Evolutionary conservation across 1,140 invertebrate genomes (phyloP).

Genomic region (Metaphire vulgaris): DNA sequence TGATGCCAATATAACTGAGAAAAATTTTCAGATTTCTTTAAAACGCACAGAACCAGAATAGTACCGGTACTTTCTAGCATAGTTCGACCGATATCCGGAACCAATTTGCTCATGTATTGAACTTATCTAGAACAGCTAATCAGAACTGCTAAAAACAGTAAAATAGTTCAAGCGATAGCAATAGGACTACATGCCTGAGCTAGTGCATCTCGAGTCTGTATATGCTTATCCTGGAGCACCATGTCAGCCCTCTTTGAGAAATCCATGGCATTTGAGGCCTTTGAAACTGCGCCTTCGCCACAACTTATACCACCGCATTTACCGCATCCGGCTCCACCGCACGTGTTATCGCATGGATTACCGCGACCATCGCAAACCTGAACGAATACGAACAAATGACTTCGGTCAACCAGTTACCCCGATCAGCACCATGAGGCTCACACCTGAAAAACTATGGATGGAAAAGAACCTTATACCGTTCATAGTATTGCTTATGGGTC

Average conservation of each 20-base stretch:
- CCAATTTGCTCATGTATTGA: too few species aligned
- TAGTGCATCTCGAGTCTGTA: conserved; percentile 56
- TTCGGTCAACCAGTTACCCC: not conserved
- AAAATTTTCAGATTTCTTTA: too few species aligned
- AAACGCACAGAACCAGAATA: too few species aligned
- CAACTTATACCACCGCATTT: conserved; percentile 80
- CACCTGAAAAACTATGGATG: not conserved
- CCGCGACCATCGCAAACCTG: conserved; percentile 78
- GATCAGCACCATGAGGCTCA: not conserved
- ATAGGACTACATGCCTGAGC: too few species aligned
- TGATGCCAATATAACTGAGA: too few species aligned
- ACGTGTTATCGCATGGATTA: conserved; percentile 77
- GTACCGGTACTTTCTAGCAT: too few species aligned
- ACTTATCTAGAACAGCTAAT: too few species aligned
- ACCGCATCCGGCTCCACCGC: conserved; percentile 84
- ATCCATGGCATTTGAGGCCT: conserved; percentile 74
- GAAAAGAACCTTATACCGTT: not conserved
- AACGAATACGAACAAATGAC: conserved; percentile 15
- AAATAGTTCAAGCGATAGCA: too few species aligned
- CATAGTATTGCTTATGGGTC: not conserved
- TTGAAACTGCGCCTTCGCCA: conserved; percentile 76
- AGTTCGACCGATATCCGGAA: too few species aligned
- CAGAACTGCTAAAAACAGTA: too few species aligned
- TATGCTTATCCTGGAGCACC: conserved; percentile 71
- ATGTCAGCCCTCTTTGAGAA: conserved; percentile 75